phyloP scores from a whole-genome alignment of 2,888 invertebrate species.

The Hedya salicella region DNA sequence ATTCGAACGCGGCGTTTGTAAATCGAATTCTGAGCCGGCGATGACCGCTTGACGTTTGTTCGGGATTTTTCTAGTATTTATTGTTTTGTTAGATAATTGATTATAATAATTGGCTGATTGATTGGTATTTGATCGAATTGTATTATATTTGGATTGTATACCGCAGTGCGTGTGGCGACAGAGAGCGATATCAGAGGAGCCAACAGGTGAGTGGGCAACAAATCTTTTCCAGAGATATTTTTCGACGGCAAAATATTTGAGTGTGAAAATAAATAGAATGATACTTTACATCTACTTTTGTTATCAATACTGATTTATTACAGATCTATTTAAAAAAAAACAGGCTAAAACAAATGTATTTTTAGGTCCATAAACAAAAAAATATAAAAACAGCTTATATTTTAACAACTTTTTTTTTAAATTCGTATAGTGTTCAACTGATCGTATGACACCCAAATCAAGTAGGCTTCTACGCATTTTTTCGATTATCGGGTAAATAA shows the following conservation, averaged over 20 bases:
- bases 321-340: background rate
- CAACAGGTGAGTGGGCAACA: constrained; percentile 45
- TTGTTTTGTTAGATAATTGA: constrained; percentile 47
- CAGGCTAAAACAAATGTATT: too few relatives aligned
- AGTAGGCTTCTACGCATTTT: background rate
- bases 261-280: constrained; percentile 2
- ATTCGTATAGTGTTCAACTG: background rate
- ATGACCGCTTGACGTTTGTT: constrained; percentile 59
- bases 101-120: constrained; percentile 49
- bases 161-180: constrained; percentile 17
- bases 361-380: too few relatives aligned
- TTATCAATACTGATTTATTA: background rate
- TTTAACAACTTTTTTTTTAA: too few relatives aligned
- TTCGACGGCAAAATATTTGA: background rate
- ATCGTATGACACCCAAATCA: background rate
- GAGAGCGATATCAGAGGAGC: constrained; percentile 14
- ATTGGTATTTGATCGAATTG: constrained; percentile 30
- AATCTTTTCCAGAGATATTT: constrained; percentile 6
- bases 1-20: constrained; percentile 43
- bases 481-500: background rate
- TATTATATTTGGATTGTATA: constrained; percentile 38
- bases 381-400: too few relatives aligned
- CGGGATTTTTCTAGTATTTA: constrained; percentile 21
- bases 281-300: background rate
- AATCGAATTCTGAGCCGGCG: constrained; percentile 51